Evolutionary conservation across 2,797 vertebrate genomes (phyloP).

Genomic region (Miichthys miiuy): DNA sequence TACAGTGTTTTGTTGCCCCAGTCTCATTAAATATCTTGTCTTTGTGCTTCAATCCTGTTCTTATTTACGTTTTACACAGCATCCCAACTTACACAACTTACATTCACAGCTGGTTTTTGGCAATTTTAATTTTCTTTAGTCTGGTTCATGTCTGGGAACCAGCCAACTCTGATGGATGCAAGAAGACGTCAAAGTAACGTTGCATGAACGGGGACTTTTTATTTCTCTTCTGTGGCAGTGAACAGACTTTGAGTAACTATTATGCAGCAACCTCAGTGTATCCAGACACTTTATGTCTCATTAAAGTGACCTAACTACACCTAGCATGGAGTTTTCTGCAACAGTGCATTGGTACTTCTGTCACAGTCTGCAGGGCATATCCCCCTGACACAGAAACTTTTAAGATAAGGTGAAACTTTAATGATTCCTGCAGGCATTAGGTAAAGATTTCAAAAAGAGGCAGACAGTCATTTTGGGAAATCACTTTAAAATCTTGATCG

Average conservation of each 20-base stretch:
- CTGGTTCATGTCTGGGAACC: not conserved
- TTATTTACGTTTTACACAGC: too few relatives aligned
- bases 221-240: not conserved
- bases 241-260: not conserved
- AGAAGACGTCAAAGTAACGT: not conserved
- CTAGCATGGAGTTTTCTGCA: too few relatives aligned
- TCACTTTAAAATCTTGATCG: not conserved
- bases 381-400: not conserved
- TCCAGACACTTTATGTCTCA: not conserved
- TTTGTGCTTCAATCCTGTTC: too few relatives aligned
- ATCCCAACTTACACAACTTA: too few relatives aligned
- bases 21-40: too few relatives aligned
- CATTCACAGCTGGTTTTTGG: too few relatives aligned
- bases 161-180: not conserved
- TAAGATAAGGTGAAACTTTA: conserved; percentile 13
- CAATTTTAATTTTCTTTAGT: not conserved
- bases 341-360: too few relatives aligned
- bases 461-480: not conserved
- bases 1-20: too few relatives aligned
- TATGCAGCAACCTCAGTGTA: not conserved
- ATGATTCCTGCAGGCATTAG: conserved; percentile 7
- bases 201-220: not conserved
- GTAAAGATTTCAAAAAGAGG: conserved; percentile 8
- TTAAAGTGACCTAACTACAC: not conserved
- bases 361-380: not conserved